Base-by-base conservation (phyloP, 2,797 vertebrate species). In the Lophius americanus region DNA sequence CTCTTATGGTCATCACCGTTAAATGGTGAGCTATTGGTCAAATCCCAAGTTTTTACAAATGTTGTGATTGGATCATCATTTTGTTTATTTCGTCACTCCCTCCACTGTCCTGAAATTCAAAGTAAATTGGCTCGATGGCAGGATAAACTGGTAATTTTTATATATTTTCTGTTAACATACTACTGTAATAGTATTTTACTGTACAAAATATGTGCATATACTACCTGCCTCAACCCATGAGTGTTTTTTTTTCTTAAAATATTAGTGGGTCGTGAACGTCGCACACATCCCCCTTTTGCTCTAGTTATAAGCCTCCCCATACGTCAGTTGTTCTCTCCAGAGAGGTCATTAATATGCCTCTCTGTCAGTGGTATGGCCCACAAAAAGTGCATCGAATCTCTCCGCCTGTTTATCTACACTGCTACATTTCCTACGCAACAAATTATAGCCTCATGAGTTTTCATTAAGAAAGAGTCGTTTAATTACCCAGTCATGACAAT, bases 301-400 rank as follows among this genome's bases (percentile, higher is more conserved):
- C 90, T 92, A 89, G 89, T 90, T 88, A 82, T 91, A 88, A 83
- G 68, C 64, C 70, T 90, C 85, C 86, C 88, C 41, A 65, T 78
- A 79, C 79, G 78, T 81, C 76, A 60, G 69, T 60, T 38, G 62
- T 58, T 23, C 67, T 85, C 90, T 83, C 85, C 49, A 56, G 91
- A 85, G 86, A 86, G 86, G 89, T 88, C 85, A 92, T 92, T 92
- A 88, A 90, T 92, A 91, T 89, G 81, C 84, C 79, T 86, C 79
- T 81, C 84, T 79, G 85, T 87, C 88, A 91, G 86, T 87, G 68
- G 77, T 81, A 62, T 89, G 87, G 79, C 81, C 85, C 86, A 90
- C 82, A 89, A 90, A 90, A 89, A 89, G 77, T 81, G 84, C 75
- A 83, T 89, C 86, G 88, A 82, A 89, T 92, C 83, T 73, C 77